Evolutionary conservation across 2,888 invertebrate genomes (phyloP).

Genomic region (Proisotoma minuta): DNA sequence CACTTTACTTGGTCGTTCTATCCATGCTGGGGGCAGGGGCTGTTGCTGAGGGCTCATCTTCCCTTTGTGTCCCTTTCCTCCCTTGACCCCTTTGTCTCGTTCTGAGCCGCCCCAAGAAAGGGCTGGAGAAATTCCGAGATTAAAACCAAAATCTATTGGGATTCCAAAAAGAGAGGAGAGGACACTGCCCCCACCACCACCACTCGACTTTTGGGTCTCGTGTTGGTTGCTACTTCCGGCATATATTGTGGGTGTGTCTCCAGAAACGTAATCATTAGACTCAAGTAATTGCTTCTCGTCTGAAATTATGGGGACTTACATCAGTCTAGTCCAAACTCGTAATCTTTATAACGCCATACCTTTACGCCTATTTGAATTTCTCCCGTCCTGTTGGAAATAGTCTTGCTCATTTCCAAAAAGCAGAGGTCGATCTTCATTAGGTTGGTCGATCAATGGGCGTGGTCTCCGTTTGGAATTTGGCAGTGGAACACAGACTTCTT

Average conservation of each 20-base stretch:
- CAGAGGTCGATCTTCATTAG: conserved; percentile 33
- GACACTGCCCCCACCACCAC: conserved; percentile 23
- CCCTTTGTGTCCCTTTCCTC: conserved; percentile 21
- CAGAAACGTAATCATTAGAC: conserved; percentile 54
- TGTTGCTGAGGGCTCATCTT: conserved; percentile 37
- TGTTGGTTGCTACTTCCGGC: conserved; percentile 51
- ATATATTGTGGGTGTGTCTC: conserved; percentile 61
- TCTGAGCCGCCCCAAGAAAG: conserved; percentile 35
- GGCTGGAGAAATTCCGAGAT: conserved; percentile 44
- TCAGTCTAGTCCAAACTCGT: no score
- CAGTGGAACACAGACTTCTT: conserved; percentile 35
- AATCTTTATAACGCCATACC: conserved; percentile 18
- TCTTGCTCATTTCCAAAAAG: conserved; percentile 29
- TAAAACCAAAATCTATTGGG: conserved; percentile 65
- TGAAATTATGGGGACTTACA: no score
- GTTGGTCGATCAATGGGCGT: conserved; percentile 25
- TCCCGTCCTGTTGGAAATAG: conserved; percentile 9
- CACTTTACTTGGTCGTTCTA: conserved; percentile 42
- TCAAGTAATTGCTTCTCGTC: conserved; percentile 43
- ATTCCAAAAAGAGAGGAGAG: conserved; percentile 71
- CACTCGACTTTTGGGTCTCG: conserved; percentile 34
- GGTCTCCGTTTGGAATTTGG: conserved; percentile 36
- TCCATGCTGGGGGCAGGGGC: conserved; percentile 45
- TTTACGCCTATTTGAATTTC: conserved; percentile 28
- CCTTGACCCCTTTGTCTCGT: conserved; percentile 17